Evolutionary conservation across 2,113 vertebrate species (phyloP).

Genomic region (Corythaixoides concolor): DNA sequence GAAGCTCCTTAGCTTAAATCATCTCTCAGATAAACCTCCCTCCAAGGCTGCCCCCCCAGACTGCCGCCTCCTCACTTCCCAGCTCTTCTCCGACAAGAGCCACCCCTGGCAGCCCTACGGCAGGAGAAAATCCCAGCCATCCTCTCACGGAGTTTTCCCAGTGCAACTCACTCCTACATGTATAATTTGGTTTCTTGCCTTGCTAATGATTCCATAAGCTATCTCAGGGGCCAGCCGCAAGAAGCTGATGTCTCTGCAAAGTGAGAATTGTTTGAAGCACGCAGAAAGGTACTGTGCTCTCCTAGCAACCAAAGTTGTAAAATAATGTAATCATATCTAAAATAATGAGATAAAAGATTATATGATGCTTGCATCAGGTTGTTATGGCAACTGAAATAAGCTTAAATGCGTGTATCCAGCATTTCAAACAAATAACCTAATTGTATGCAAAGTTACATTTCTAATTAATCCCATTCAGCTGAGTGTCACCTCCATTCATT

Average conservation of each 20-base stretch:
- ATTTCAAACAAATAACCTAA: conserved; percentile 56
- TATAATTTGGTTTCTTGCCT: background rate
- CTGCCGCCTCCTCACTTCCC: background rate
- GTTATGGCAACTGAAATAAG: conserved; percentile 57
- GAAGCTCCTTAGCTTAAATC: background rate
- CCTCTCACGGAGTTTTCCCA: background rate
- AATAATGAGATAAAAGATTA: conserved; percentile 59
- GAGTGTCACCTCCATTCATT: conserved; percentile 3
- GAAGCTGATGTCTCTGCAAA: conserved; percentile 32
- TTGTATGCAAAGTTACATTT: conserved; percentile 28
- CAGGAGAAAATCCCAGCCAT: background rate
- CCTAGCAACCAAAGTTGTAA: conserved; percentile 62
- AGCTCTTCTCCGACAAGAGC: background rate
- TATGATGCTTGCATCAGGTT: conserved; percentile 27
- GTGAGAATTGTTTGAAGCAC: conserved; percentile 2
- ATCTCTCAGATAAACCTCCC: background rate
- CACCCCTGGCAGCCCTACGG: background rate
- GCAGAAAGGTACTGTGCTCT: conserved; percentile 20
- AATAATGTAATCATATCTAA: conserved; percentile 52
- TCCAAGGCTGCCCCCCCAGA: background rate
- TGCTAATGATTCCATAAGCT: background rate
- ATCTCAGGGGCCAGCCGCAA: background rate
- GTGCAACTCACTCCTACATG: background rate
- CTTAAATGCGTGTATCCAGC: background rate
- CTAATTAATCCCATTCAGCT: conserved; percentile 40